Percentiles rank a stretch among this genome's conserved stretches.
These are phyloP conservation scores for Empidonax alnorum DNA, from an alignment of 2,113 vertebrate species.

Conservation along the genomic window DNA sequence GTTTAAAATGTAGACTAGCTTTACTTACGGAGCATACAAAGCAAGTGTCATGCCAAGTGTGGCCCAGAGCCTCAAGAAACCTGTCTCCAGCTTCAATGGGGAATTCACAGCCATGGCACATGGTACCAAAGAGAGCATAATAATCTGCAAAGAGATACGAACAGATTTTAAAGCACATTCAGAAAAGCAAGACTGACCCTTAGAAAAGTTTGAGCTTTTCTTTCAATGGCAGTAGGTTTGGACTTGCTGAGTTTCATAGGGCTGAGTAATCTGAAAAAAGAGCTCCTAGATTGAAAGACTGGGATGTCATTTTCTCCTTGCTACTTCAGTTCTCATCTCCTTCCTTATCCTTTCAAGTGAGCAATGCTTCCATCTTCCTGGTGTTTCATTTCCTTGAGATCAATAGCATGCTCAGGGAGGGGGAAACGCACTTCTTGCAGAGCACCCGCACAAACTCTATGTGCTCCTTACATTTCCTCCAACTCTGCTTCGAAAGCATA, in stretches of 20 bases:
- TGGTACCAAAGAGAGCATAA: conserved; percentile 90
- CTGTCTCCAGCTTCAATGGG: conserved; percentile 97
- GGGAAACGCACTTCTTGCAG: background rate
- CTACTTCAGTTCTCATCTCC: background rate
- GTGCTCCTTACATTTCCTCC: fast-evolving
- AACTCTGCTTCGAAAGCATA: background rate
- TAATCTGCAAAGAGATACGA: conserved; percentile 81
- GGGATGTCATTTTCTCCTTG: background rate
- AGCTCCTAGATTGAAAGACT: fast-evolving
- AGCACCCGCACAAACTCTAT: fast-evolving
- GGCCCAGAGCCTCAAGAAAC: conserved; percentile 93
- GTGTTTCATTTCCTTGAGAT: conserved; percentile 17
- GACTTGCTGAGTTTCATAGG: background rate
- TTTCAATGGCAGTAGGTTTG: background rate
- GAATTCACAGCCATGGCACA: conserved; percentile 95
- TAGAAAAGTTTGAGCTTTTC: background rate
- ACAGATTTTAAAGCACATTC: background rate
- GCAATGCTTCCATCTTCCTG: background rate
- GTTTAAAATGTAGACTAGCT: background rate
- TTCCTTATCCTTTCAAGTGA: background rate
- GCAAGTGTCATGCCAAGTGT: conserved; percentile 97
- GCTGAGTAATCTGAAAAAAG: background rate
- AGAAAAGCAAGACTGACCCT: background rate
- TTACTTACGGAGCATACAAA: conserved; percentile 92
- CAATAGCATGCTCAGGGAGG: fast-evolving